Base-by-base conservation (phyloP, 2,888 invertebrate species). In the Ectemnius cavifrons region DNA sequence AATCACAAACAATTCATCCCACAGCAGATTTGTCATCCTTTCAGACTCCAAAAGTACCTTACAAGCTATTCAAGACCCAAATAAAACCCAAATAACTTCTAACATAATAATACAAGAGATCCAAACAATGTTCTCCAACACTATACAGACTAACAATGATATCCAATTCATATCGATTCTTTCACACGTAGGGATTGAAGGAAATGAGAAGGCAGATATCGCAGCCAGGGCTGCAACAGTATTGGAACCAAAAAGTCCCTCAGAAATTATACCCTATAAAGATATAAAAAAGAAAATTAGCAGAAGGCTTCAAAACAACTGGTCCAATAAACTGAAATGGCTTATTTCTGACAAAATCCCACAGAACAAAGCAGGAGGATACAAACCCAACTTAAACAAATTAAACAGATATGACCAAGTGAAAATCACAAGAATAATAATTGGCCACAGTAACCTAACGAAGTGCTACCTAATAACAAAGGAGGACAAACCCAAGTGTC, bases 121-220 rank as follows among this genome's bases (percentile, higher is more conserved):
- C 2, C 20, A 64, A 57, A 16, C 56, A 1, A 57, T 8, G 2
- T 57, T n/a, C 23, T 23, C 57, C 6, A 46, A 37, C 8, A 4
- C 46, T 20, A 20, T 18, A 37, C 13, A 56, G 18, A 20, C 6
- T 4, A 20, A 4, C 20, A 64, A 64, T 46, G 20, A 16, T 6
- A 46, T 45, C 37, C 56, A 56, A 18, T 13, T 20, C 2, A 57
- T 5, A 4, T 64, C 46, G 37, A 6, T 64, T n/a, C 45, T 45
- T 5, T 57, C 64, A 2, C 56, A 64, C 14, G 14, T 45, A 28
- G 20, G 57, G 1, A 57, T 57, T 20, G 2, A 3, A 4, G 57
- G 37, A 4, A 64, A 64, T 18, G 56, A 63, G 56, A 63, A n/a
- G 37, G 52, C 63, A 18, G 63, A 63, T 20, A 56, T 1, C 1